phyloP scores from a whole-genome alignment of 2,888 invertebrate genomes.

The Kryphioiulus occultus region DNA sequence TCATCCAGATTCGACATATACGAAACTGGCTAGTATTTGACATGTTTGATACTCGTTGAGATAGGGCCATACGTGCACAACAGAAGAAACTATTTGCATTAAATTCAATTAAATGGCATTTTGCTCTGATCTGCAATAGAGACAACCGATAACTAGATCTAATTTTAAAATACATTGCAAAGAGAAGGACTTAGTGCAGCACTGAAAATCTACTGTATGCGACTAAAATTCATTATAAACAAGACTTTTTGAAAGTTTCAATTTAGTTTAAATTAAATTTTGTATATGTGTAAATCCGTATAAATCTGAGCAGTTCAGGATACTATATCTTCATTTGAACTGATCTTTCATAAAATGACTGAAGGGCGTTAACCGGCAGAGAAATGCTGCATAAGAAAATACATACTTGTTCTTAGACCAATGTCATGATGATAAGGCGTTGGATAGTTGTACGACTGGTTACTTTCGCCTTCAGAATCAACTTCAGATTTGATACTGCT shows the following conservation, averaged over 20 bases:
- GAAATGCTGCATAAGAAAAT: not conserved
- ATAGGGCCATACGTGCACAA: not conserved
- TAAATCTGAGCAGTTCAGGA: no score
- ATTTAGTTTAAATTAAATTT: no score
- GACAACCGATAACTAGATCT: no score
- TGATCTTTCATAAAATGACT: not conserved
- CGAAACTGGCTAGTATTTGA: not conserved
- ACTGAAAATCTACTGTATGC: no score
- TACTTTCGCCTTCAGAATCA: conserved; percentile 48
- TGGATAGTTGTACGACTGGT: conserved; percentile 33
- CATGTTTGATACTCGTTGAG: not conserved
- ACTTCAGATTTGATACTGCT: conserved; percentile 43
- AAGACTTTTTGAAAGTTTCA: no score
- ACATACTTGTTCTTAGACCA: not conserved
- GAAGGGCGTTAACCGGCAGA: not conserved
- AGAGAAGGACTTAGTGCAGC: no score
- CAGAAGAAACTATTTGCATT: not conserved
- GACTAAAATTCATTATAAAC: no score
- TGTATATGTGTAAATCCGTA: no score
- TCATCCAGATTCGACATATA: not conserved
- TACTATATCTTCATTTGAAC: not conserved
- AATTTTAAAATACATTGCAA: no score
- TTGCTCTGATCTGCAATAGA: no score
- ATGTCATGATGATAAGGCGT: not conserved
- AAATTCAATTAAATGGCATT: not conserved